Evolutionary conservation across 2,113 vertebrate species (phyloP).

Genomic region (Alethe castanea): DNA sequence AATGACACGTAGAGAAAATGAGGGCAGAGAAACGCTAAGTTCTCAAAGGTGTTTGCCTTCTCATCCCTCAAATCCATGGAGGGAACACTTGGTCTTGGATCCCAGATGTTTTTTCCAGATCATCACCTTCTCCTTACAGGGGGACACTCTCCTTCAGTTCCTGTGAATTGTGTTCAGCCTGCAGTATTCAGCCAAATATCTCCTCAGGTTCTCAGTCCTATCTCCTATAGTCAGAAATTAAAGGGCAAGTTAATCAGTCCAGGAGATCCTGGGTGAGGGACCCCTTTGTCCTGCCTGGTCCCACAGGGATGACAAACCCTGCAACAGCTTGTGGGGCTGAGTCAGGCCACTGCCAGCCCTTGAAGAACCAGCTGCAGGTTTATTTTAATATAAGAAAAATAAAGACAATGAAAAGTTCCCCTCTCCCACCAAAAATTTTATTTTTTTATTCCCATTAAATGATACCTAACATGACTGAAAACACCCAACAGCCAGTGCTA

Average conservation of each 20-base stretch:
- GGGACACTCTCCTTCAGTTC: not conserved
- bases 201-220: not conserved
- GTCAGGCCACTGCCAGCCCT: not conserved
- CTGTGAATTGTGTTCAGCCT: not conserved
- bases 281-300: not conserved
- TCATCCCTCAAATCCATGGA: not conserved
- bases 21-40: not conserved
- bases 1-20: not conserved
- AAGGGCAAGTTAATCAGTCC: not conserved
- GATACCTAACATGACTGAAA: not conserved
- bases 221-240: not conserved
- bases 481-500: not conserved
- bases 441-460: not conserved
- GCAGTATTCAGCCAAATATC: not conserved
- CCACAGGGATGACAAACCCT: not conserved
- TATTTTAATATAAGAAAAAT: not conserved
- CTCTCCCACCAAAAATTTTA: not conserved
- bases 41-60: not conserved
- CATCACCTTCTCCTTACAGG: not conserved
- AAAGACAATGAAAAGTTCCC: not conserved
- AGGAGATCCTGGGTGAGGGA: not conserved
- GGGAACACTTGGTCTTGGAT: not conserved
- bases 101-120: not conserved
- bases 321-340: not conserved
- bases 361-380: not conserved